These are phyloP conservation scores for Cochlearius cochlearius DNA, from an alignment of 2,113 vertebrate genomes.

Conservation along the genomic window DNA sequence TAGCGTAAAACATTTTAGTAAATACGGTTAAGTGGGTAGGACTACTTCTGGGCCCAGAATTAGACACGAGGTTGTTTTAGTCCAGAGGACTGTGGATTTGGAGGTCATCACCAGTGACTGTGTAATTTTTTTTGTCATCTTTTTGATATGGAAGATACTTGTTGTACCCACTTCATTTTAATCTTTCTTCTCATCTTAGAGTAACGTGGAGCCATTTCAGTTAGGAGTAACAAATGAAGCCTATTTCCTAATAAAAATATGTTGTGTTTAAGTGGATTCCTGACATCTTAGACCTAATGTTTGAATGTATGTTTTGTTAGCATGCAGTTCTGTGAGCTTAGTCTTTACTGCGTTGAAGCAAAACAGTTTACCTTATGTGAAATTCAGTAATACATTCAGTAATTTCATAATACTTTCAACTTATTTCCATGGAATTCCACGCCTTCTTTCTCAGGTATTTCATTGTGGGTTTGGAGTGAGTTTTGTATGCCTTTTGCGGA, in stretches of 20 bases:
- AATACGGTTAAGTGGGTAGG: background rate
- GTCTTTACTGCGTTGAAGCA: background rate
- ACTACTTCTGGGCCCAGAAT: background rate
- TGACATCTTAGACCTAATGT: background rate
- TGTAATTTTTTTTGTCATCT: background rate
- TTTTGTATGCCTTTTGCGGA: background rate
- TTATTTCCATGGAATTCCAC: background rate
- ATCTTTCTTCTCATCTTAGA: background rate
- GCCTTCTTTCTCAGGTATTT: background rate
- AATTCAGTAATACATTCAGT: background rate
- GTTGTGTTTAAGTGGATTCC: background rate
- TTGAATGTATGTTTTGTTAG: background rate
- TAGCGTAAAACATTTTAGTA: background rate
- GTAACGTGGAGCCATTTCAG: background rate
- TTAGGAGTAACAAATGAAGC: background rate
- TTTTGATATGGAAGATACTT: background rate
- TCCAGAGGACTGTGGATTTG: background rate
- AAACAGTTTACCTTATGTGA: background rate
- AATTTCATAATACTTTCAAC: background rate
- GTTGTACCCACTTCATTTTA: background rate
- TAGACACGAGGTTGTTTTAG: background rate
- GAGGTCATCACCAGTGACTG: background rate
- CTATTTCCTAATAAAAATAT: slow-evolving; percentile 22
- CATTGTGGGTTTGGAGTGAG: background rate
- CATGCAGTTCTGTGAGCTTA: background rate